phyloP scores from a whole-genome alignment of 1,140 invertebrate species.

The Saxidomus purpurata region DNA sequence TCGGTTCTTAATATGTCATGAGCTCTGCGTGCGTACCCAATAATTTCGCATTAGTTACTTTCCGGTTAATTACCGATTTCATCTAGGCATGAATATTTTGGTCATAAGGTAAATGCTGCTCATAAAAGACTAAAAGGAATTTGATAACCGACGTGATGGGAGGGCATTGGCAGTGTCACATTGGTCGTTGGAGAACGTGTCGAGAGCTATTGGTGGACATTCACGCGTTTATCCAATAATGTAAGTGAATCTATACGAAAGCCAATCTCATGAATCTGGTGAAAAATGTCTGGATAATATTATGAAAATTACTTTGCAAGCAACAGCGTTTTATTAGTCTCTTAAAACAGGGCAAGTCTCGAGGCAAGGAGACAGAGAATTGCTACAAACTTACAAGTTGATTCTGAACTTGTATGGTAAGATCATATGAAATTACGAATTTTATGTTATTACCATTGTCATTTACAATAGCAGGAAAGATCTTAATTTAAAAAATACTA shows the following conservation, averaged over 20 bases:
- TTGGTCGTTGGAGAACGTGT: background rate
- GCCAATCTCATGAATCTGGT: no score
- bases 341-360: no score
- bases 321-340: no score
- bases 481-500: no score
- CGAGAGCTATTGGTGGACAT: background rate
- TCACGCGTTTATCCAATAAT: background rate
- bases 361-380: no score
- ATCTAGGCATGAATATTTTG: background rate
- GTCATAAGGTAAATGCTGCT: background rate
- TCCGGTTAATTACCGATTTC: slow-evolving; percentile 4
- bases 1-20: slow-evolving; percentile 25
- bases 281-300: no score
- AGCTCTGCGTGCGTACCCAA: slow-evolving; percentile 1
- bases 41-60: slow-evolving; percentile 36
- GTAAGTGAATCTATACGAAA: background rate
- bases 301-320: no score
- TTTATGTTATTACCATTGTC: no score
- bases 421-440: no score
- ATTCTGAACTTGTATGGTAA: no score
- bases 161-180: background rate
- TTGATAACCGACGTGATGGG: background rate
- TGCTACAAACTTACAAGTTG: no score
- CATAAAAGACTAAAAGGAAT: background rate
- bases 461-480: no score